Percentiles rank a stretch among this genome's conserved stretches.
These are phyloP conservation scores for Petromus typicus DNA, from an alignment of 2,113 vertebrate genomes.

Conservation along the genomic window DNA sequence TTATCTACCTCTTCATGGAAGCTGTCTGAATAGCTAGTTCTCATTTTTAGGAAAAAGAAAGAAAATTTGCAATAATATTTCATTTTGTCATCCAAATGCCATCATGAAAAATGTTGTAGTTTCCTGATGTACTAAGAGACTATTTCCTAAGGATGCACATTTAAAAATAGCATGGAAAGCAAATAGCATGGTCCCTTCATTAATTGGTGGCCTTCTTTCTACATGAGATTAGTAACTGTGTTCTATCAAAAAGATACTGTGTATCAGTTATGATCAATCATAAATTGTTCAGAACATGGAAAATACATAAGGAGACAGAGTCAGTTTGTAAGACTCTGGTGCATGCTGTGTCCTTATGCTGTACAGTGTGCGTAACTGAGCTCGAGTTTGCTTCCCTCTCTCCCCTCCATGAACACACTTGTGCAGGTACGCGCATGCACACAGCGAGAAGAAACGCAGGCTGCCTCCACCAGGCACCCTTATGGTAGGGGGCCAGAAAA, in stretches of 20 bases:
- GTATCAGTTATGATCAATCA: neutral
- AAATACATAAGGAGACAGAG: neutral
- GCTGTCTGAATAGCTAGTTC: slow-evolving; percentile 61
- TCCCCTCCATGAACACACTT: neutral
- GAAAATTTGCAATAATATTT: slow-evolving; percentile 50
- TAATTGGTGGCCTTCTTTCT: neutral
- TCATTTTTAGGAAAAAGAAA: slow-evolving; percentile 45
- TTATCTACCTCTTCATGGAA: slow-evolving; percentile 42
- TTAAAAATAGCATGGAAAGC: slow-evolving; percentile 32
- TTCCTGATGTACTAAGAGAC: neutral
- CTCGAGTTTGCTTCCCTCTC: neutral
- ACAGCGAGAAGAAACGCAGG: neutral
- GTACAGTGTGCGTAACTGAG: neutral
- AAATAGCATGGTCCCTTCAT: neutral
- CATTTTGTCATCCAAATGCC: slow-evolving; percentile 69
- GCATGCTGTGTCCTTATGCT: neutral
- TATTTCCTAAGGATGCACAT: neutral
- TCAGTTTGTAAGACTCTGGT: neutral
- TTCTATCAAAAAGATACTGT: neutral
- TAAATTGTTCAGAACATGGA: neutral
- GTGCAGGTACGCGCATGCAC: rapidly evolving
- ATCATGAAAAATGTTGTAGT: neutral
- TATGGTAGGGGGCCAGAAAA: neutral
- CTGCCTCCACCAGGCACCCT: rapidly evolving
- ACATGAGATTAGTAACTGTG: neutral